Conservation (phyloP, 2,797 vertebrate species). For the Hippocampus kuda region DNA sequence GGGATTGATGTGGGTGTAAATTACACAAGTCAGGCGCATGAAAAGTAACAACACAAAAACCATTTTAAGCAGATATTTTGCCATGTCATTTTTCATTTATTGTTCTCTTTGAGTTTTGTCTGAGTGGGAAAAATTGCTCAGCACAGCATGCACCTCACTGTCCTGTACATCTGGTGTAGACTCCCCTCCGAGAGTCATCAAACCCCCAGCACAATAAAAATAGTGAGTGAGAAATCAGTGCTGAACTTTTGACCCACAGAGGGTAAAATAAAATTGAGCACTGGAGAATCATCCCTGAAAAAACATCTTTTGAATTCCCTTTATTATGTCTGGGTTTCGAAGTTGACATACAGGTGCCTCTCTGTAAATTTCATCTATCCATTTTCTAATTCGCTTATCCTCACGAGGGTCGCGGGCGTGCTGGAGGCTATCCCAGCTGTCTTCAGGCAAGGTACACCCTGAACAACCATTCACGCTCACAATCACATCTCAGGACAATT, state of each 20-base stretch:
- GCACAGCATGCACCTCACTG: neutral
- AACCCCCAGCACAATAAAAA: neutral
- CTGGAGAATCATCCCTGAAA: neutral
- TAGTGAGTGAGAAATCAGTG: constrained; percentile 1
- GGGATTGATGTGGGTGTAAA: neutral
- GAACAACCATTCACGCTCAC: too few species aligned
- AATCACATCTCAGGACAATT: too few species aligned
- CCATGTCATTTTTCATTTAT: neutral
- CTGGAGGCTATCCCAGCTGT: too few species aligned
- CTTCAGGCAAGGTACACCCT: too few species aligned
- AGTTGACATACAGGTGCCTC: neutral
- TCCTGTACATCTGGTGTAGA: neutral
- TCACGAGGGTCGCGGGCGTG: too few species aligned
- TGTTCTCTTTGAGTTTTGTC: neutral
- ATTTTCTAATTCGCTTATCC: too few species aligned
- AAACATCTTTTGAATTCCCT: neutral
- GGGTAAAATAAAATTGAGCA: neutral
- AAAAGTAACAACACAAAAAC: too few species aligned
- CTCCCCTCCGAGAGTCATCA: neutral
- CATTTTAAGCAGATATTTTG: too few species aligned
- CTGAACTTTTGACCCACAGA: neutral
- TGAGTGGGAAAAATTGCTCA: neutral
- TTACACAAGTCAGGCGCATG: too few species aligned
- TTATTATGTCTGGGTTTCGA: neutral
- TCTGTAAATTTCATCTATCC: neutral